phyloP scores from a whole-genome alignment of 2,888 invertebrate genomes.

The Chironomus riparius region DNA sequence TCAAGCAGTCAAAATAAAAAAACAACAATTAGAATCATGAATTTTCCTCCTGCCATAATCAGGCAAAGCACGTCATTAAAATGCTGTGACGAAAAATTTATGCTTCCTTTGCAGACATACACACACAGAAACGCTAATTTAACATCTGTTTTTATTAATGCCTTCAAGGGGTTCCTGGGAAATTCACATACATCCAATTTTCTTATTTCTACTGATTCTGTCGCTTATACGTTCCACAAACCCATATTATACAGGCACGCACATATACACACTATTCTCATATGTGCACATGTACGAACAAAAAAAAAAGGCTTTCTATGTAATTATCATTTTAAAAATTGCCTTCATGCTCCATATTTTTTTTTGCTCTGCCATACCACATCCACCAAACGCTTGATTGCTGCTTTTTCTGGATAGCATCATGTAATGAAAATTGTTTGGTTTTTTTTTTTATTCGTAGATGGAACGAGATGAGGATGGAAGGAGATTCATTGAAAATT shows the following conservation, averaged over 20 bases:
- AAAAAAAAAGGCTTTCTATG: conserved; percentile 8
- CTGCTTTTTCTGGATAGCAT: neutral
- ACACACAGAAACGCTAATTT: conserved; percentile 1
- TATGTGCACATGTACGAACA: neutral
- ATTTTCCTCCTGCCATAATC: conserved; percentile 2
- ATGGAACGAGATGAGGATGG: neutral
- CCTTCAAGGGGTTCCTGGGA: conserved; percentile 13
- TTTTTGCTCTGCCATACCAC: neutral
- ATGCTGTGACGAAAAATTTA: conserved; percentile 16
- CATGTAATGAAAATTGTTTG: neutral
- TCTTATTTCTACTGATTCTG: neutral
- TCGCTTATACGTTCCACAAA: neutral
- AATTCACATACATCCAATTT: neutral
- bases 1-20: neutral
- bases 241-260: neutral
- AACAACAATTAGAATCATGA: neutral
- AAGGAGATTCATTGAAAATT: neutral
- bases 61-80: conserved; percentile 21
- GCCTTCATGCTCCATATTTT: conserved; percentile 1
- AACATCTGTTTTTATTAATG: conserved; percentile 18
- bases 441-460: neutral
- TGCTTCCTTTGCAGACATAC: conserved; percentile 5
- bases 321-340: conserved; percentile 20
- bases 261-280: neutral
- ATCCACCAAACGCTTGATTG: neutral